Evolutionary conservation across 1,140 invertebrate species (phyloP), one percentile per base, ranked within the genome.

Genomic region (Myzus persicae): DNA sequence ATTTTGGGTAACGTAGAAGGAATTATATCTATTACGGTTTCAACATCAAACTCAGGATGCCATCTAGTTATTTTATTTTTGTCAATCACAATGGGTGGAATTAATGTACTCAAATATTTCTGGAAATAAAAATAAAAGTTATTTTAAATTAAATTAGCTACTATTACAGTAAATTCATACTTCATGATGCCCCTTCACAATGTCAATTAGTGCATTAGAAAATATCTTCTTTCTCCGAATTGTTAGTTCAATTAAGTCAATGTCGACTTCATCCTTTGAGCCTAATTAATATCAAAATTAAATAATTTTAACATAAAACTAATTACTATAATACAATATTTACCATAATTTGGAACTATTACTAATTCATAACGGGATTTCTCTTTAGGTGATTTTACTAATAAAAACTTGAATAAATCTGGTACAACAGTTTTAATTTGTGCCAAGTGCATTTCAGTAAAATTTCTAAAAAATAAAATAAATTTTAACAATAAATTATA

Each of bases 41-140:
- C 98, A 18, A 99, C 95, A 94, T 97, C 96, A 95, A 99, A 99
- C 94, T 97, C 97, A 3, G 98, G 98, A 96, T 99, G 98, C 98
- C 98, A 99, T 82, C 98, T 96, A 3, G 97, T 97, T 38, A 99
- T 95, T 94, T 97, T 97, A 24, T 97, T 96, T 94, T 97, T 96
- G 7, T 96, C 95, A 51, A 98, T 96, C 18, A 96, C 94, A 94
- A 99, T 96, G 8, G 98, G 97, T 59, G 97, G 97, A 90, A 97
- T 96, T 82, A 98, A 95, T 67, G 95, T 96, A 18, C 95, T 94
- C 8, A 99, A 95, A 94, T 98, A 99, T 94, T 97, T 96, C 94
- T 98, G 87, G 31, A 93, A 87, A 42, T 40, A 93, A 44, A 93
- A 87, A 84, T 5, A 89, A 76, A 18, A 44, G 14, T 46, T n/a